These are phyloP conservation scores for Eulemur rufifrons DNA, from an alignment of 2,113 vertebrate species.

Conservation along the genomic window DNA sequence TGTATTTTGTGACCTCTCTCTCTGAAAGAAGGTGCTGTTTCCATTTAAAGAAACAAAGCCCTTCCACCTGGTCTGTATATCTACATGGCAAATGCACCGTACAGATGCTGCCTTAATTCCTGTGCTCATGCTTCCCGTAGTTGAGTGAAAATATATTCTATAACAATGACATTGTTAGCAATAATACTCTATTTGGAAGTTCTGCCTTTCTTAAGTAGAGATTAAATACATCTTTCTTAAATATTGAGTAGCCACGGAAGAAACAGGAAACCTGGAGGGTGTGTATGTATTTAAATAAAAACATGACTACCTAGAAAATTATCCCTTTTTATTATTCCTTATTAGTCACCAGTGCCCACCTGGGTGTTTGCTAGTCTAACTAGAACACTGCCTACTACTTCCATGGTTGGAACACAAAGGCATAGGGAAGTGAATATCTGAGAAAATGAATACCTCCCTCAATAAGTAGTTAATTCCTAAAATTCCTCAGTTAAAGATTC, in stretches of 20 bases:
- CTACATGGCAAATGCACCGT: background rate
- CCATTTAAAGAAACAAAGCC: background rate
- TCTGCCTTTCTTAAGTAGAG: background rate
- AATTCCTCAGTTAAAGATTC: constrained; percentile 59
- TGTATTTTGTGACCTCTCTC: background rate
- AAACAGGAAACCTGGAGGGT: background rate
- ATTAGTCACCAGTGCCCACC: background rate
- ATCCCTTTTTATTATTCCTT: background rate
- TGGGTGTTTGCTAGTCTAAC: background rate
- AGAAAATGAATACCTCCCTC: background rate
- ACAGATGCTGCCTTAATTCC: background rate
- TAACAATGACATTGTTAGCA: background rate
- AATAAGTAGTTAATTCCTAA: constrained; percentile 59
- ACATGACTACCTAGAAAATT: background rate
- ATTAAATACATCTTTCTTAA: background rate
- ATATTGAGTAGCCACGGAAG: background rate
- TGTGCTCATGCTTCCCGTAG: background rate
- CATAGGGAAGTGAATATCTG: background rate
- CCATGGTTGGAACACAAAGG: background rate
- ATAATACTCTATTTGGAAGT: background rate
- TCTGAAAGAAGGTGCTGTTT: background rate
- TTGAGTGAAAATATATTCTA: background rate
- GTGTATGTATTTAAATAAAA: background rate
- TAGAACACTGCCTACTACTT: background rate
- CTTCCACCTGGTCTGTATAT: background rate